Evolutionary conservation across 2,113 vertebrate genomes (phyloP), one percentile per base, ranked within the genome.

Genomic region (Corythornis madagascariensis): DNA sequence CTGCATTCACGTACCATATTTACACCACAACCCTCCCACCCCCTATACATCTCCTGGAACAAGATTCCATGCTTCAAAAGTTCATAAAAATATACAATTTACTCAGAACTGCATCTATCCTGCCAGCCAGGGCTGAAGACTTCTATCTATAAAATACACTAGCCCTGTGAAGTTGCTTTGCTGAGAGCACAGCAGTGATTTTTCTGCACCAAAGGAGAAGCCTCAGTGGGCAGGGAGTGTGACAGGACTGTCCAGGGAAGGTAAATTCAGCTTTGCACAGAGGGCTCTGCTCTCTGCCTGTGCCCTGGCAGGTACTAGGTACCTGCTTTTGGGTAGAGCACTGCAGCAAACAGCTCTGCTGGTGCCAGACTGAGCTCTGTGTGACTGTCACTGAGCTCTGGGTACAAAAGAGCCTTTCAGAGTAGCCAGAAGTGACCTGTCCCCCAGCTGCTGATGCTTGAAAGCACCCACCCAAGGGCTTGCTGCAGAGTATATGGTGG

Each of bases 81-180:
- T 96, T 94, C 97, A 96, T 96, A 97, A 97, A 98, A 98, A 98
- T 97, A 97, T 84, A 97, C 95, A 96, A 65, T 97, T 94, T 96
- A 66, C 89, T 94, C 95, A 94, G 79, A 92, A 90, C 78, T 89
- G 95, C 91, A 82, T 59, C 78, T 40, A 7, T 73, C 88, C 87
- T 65, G 84, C 95, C 38, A 50, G 92, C 94, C 13, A 87, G 86
- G 93, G 94, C 91, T 57, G 52, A 77, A 40, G 93, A 61, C 48
- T 93, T 83, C 83, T 94, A 17, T 38, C 3, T 97, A 96, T 61
- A 97, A 97, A 98, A 97, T 69, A 92, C 89, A 84, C 83, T 82
- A 97, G 95, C 95, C 96, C 96, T 96, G 95, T 92, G 88, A 91
- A 88, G 91, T 88, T 53, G 95, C 94, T 93, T 94, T 88, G 95